Evolutionary conservation across 2,888 invertebrate species (phyloP), one percentile per base, ranked within the genome.

Genomic region (Leptinotarsa tumamoca): DNA sequence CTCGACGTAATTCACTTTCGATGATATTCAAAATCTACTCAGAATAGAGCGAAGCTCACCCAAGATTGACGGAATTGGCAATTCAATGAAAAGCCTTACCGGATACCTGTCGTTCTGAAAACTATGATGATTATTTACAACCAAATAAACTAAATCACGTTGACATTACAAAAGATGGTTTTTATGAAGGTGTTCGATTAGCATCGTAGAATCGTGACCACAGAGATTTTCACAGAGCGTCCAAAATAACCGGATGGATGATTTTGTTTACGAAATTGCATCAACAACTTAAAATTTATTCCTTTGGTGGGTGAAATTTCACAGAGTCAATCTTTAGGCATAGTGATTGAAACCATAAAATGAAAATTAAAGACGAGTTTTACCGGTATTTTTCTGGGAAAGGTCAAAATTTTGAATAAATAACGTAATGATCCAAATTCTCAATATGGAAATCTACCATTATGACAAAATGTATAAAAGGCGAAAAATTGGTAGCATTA

Each of bases 131-230:
- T 27, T 63, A 43, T 63, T 63, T n/a, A 33, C 17, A 33, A 13
- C 63, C 63, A 63, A 33, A 63, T 63, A 33, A 33, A 43, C 43
- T 63, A 63, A 63, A 63, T 33, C 63, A 63, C n/a, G 15, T 10
- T 63, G 63, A 63, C 63, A 33, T n/a, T n/a, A 63, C 63, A 63
- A 33, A 58, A 58, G 58, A 63, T 15, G 13, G n/a, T 63, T 63
- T 63, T 63, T 43, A 33, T 63, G 33, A n/a, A 33, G 63, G 17
- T 63, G 43, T 43, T 63, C 63, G 63, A 63, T 63, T 43, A 63
- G 63, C 63, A 63, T 63, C 10, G 43, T 63, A 17, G 17, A 63
- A 18, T 63, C 63, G 63, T 63, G 63, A 63, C n/a, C 33, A 33
- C 43, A 63, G 4, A 33, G n/a, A 33, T 15, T 33, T 43, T 63